phyloP scores from a whole-genome alignment of 2,797 vertebrate genomes.

The Pachyuromys duprasi region DNA sequence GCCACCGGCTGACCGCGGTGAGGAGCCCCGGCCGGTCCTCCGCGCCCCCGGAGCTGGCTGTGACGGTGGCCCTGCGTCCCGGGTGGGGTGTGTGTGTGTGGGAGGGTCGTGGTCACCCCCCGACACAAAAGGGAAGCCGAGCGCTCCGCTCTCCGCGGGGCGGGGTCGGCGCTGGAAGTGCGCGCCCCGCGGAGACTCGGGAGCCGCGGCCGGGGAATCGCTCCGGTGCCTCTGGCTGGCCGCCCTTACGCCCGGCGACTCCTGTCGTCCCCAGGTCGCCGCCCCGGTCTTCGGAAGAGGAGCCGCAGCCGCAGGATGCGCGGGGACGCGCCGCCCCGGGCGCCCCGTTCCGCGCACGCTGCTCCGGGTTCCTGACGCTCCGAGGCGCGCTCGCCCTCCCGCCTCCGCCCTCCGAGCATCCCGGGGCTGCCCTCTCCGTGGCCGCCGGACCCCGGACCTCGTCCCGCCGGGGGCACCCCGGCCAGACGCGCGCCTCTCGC shows the following conservation, averaged over 20 bases:
- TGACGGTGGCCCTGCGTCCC: not conserved
- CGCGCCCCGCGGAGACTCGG: not conserved
- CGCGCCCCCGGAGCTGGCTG: not conserved
- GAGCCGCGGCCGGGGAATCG: not conserved
- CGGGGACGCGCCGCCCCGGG: constrained; percentile 56
- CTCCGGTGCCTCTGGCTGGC: not conserved
- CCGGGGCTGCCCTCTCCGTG: not conserved
- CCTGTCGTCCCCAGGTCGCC: constrained; percentile 40
- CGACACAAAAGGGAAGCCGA: constrained; percentile 64
- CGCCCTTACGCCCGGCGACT: not conserved
- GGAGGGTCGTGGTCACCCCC: not conserved
- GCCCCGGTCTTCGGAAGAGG: constrained; percentile 38
- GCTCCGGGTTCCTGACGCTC: constrained; percentile 23
- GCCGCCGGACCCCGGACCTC: not conserved
- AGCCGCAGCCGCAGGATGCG: constrained; percentile 46
- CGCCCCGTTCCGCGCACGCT: constrained; percentile 16
- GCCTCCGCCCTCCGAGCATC: not conserved
- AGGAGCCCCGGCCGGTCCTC: not conserved
- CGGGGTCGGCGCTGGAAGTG: not conserved
- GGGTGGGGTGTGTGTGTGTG: not conserved
- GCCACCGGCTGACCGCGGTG: not conserved
- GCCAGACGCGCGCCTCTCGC: not conserved
- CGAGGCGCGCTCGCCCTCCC: not conserved
- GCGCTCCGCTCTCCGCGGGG: not conserved
- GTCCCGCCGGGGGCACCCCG: not conserved